Evolutionary conservation across 2,888 invertebrate species (phyloP), one percentile per base, ranked within the genome.

Genomic region (Megastigmus dorsalis): DNA sequence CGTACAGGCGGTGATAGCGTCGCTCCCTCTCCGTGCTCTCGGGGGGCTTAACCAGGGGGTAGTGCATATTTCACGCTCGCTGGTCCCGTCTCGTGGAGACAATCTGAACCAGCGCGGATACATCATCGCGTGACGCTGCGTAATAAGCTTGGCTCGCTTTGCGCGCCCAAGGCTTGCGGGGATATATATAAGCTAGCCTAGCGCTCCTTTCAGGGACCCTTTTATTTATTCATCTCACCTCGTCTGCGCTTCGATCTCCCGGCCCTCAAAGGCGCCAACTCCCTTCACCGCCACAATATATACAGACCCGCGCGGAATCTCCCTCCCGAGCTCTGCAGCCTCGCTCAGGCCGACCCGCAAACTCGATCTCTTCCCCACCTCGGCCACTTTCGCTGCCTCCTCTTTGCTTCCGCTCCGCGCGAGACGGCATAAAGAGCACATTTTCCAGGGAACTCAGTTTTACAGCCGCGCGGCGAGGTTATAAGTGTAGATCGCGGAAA

Each of bases 1-100:
- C 50, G 33, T 26, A 1, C 15, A 20, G 54, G 28, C 15, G 5
- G 3, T n/a, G n/a, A n/a, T 18, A 15, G 7, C 15, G 6, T 45
- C 13, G n/a, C 43, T 45, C 41, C 5, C 26, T 38, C 38, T 30
- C 2, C 43, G 3, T 23, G 28, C 41, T 80, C 83, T 83, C 82
- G 76, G 78, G 84, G 82, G 84, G 82, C 82, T 84, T 81, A 81
- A 83, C 81, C 80, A 67, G 78, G 83, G 84, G 84, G 84, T 84
- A 85, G 83, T 86, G 86, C 87, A 88, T 88, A 88, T 87, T 88
- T 88, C 87, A 88, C 88, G 88, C 81, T 87, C 78, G 86, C 86
- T 86, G 85, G 86, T 87, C 84, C 85, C 86, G 87, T 87, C 86
- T 86, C 85, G 82, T 84, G 85, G 86, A 88, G 87, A 88, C 88